These are phyloP conservation scores for Troilus luridus DNA, from an alignment of 2,888 invertebrate genomes.

Conservation along the genomic window DNA sequence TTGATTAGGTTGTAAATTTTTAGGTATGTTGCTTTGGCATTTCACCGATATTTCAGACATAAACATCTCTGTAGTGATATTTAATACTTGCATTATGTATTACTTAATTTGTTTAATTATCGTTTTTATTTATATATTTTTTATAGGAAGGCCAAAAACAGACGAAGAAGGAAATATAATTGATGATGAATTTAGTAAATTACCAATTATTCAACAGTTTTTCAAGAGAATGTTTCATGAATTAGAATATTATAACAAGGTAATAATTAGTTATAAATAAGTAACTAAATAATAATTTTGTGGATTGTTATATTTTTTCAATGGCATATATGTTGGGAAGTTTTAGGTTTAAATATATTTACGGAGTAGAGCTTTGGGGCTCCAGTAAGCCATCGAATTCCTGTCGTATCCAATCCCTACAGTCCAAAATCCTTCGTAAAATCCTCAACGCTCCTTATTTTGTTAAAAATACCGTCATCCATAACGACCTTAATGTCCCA, in stretches of 20 bases:
- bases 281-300: background rate
- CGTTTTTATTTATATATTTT: constrained; percentile 65
- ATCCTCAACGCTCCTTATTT: too few species aligned
- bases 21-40: too few species aligned
- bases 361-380: too few species aligned
- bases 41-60: background rate
- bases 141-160: constrained; percentile 81
- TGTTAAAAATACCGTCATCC: too few species aligned
- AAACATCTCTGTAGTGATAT: background rate
- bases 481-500: too few species aligned
- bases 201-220: constrained; percentile 81
- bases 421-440: too few species aligned
- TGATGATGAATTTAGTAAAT: constrained; percentile 80
- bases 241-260: constrained; percentile 68
- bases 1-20: too few species aligned
- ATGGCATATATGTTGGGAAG: too few species aligned
- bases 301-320: too few species aligned
- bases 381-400: too few species aligned
- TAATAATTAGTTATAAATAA: constrained; percentile 4
- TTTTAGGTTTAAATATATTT: too few species aligned
- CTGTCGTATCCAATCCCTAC: too few species aligned
- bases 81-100: background rate
- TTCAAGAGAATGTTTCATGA: constrained; percentile 80
- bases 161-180: constrained; percentile 81
- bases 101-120: background rate